Base-by-base conservation (phyloP, 2,113 vertebrate species). In the Muntiacus reevesi region DNA sequence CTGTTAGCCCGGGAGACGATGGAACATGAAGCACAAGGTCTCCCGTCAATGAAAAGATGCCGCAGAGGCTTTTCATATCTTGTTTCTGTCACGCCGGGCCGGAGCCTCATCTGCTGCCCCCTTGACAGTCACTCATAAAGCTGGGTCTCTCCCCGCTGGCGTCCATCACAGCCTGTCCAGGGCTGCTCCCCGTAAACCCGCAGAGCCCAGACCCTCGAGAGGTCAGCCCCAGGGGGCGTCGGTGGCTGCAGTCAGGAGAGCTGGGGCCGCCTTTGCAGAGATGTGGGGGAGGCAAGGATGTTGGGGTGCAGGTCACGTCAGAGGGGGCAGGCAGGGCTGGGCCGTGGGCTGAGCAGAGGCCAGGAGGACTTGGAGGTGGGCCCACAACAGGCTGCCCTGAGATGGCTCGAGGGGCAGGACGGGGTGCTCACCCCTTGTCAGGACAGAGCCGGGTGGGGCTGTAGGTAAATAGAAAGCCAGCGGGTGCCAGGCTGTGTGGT, bases 61-160 rank as follows among this genome's bases (percentile, higher is more conserved):
- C 83, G 85, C 15, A 16, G 97, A 98, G 96, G 96, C 97, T 98
- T 98, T 98, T 98, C 97, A 89, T 90, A 1, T 94, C 98, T 98
- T 79, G 87, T 17, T 6, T 94, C 98, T 99, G 98, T 98, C 98
- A 95, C 96, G 43, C 74, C 15, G 62, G 97, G 97, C 92, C 96
- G 98, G 97, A 95, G 30, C 97, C 98, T 98, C 97, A 98, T 96
- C 97, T 96, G 98, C 87, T 21, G 95, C 97, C 97, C 95, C 60
- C 93, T 98, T 98, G 98, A 97, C 98, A 98, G 97, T 96, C 86
- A 86, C 78, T 96, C 98, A 52, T 98, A 97, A 97, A 98, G 85
- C 94, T 60, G 90, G 97, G 90, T 85, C 93, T 94, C 59, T 47
- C 55, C 94, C 55, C 7, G 2, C 78, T 0, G 9, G 52, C 5